A percentile compares a stretch with the other conserved stretches of the same genome.
These are phyloP conservation scores for Diarsia brunnea DNA, from an alignment of 2,888 invertebrate species.

Conservation along the genomic window DNA sequence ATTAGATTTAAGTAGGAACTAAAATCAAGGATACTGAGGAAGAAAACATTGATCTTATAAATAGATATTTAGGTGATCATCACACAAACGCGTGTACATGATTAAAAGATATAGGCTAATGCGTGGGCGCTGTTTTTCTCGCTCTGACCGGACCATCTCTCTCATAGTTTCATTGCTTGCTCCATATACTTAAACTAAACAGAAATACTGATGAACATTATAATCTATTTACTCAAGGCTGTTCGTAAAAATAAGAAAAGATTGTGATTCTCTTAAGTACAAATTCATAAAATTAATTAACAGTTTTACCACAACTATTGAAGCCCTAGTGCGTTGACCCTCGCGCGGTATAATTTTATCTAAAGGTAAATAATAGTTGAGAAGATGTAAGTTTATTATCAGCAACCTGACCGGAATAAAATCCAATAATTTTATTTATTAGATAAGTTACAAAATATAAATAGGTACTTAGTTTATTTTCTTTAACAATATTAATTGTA, in stretches of 20 bases:
- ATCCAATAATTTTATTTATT: constrained; percentile 21
- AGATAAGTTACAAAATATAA: not conserved
- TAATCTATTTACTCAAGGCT: constrained; percentile 3
- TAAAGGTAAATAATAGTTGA: constrained; percentile 16
- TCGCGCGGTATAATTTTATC: not conserved
- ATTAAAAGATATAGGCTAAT: constrained; percentile 56
- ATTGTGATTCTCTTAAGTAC: not conserved
- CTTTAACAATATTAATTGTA: too few species aligned
- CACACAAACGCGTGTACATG: constrained; percentile 9
- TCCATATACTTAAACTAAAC: constrained; percentile 22
- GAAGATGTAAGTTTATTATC: constrained; percentile 24
- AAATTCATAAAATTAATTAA: constrained; percentile 3
- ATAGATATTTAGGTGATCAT: constrained; percentile 42
- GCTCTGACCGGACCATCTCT: constrained; percentile 12
- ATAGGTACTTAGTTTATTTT: too few species aligned
- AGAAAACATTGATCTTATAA: constrained; percentile 29
- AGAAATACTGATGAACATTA: not conserved
- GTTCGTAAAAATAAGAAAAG: constrained; percentile 4
- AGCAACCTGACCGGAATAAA: constrained; percentile 13
- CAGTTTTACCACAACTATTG: not conserved
- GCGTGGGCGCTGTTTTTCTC: constrained; percentile 56
- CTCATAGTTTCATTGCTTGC: constrained; percentile 49
- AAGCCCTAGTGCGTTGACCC: constrained; percentile 23
- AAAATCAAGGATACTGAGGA: constrained; percentile 4
- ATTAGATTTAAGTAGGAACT: constrained; percentile 14